Conservation (phyloP, 2,113 vertebrate species). For the Nerophis lumbriciformis region DNA sequence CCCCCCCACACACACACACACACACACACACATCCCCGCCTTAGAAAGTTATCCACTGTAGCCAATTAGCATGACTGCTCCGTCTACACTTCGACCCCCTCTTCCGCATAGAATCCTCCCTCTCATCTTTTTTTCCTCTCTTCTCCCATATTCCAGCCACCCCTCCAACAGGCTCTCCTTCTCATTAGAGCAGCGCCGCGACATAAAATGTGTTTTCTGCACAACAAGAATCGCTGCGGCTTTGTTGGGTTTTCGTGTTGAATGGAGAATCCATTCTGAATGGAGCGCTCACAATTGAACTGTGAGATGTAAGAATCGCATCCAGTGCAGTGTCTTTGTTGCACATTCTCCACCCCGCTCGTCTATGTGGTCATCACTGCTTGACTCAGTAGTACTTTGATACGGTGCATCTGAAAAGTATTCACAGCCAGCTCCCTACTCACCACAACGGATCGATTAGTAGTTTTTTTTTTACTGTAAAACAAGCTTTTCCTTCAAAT, state of each 20-base stretch:
- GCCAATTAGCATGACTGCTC: conserved; percentile 69
- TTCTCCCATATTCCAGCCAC: conserved; percentile 19
- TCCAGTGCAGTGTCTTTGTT: no score
- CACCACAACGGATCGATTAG: no score
- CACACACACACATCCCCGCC: conserved; percentile 13
- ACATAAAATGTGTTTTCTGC: conserved; percentile 56
- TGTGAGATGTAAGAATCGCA: no score
- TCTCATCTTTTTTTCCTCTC: conserved; percentile 49
- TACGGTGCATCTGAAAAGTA: no score
- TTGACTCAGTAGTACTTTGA: no score
- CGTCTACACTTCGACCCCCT: conserved; percentile 51
- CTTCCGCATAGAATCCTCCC: conserved; percentile 37
- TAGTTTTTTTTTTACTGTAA: no score
- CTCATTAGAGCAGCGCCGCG: conserved; percentile 56
- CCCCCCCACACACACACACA: conserved; percentile 19
- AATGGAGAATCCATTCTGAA: no score
- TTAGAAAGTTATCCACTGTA: conserved; percentile 65
- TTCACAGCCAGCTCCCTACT: conserved; percentile 20
- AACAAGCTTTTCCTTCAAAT: no score
- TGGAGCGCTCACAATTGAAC: no score
- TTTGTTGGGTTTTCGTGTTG: conserved; percentile 37
- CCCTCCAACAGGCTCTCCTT: conserved; percentile 45
- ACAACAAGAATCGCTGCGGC: conserved; percentile 59
- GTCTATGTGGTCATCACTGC: no score
- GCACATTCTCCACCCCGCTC: no score